phyloP scores from a whole-genome alignment of 2,797 vertebrate genomes.

The Jordanella pulchra region DNA sequence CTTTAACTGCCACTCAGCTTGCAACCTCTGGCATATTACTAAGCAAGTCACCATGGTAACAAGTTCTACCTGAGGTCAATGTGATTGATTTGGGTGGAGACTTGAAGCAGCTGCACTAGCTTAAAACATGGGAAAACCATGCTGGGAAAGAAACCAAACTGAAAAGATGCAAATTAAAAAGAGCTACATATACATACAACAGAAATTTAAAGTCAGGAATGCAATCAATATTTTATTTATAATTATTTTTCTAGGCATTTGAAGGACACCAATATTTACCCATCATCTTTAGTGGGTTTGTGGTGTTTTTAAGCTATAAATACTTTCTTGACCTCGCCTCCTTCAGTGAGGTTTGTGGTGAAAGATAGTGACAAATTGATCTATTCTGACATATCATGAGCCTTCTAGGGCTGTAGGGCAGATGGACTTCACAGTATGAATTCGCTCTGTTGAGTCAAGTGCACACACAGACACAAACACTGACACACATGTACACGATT shows the following conservation, averaged over 20 bases:
- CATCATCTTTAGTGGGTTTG: neutral
- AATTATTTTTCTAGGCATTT: neutral
- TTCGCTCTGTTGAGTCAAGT: slow-evolving; percentile 23
- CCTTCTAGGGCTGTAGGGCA: slow-evolving; percentile 58
- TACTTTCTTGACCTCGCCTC: neutral
- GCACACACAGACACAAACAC: slow-evolving; percentile 21
- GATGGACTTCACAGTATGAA: slow-evolving; percentile 69
- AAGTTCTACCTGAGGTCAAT: slow-evolving; percentile 54
- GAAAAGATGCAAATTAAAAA: neutral
- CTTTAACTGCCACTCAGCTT: slow-evolving; percentile 31
- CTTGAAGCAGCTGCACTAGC: slow-evolving; percentile 29
- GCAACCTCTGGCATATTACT: slow-evolving; percentile 47
- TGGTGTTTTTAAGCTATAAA: slow-evolving; percentile 11
- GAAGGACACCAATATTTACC: neutral
- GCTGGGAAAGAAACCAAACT: neutral
- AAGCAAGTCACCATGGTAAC: slow-evolving; percentile 66
- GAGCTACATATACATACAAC: neutral
- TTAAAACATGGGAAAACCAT: slow-evolving; percentile 15
- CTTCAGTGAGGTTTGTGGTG: slow-evolving; percentile 20
- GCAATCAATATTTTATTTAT: neutral
- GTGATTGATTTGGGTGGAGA: slow-evolving; percentile 44
- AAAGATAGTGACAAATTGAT: slow-evolving; percentile 59
- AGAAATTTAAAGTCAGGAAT: neutral
- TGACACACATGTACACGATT: slow-evolving; percentile 24
- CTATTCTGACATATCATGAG: slow-evolving; percentile 53